phyloP scores from a whole-genome alignment of 2,113 vertebrate genomes.

The Tichodroma muraria region DNA sequence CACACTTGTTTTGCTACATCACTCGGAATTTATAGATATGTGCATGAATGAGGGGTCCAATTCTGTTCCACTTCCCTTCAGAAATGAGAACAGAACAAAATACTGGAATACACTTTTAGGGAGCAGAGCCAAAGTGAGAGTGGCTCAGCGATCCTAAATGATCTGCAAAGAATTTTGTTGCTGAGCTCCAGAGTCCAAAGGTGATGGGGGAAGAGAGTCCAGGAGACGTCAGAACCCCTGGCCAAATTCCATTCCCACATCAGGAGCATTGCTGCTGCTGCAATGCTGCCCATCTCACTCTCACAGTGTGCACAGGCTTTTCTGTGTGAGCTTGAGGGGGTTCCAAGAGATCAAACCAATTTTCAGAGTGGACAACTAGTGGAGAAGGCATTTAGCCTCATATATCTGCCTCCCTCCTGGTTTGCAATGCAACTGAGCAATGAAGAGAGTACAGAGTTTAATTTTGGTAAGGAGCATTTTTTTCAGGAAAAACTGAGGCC shows the following conservation, averaged over 20 bases:
- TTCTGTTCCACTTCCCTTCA: neutral
- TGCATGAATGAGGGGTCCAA: neutral
- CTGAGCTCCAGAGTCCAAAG: neutral
- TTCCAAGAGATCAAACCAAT: neutral
- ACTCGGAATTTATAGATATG: neutral
- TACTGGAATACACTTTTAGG: neutral
- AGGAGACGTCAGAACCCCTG: neutral
- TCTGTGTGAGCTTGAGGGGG: neutral
- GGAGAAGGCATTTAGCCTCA: neutral
- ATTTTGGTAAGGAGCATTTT: neutral
- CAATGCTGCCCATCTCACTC: neutral
- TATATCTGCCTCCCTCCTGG: neutral
- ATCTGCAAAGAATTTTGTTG: neutral
- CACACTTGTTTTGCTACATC: neutral
- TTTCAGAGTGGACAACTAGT: neutral
- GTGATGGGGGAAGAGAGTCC: accelerated
- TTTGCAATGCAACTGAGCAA: neutral
- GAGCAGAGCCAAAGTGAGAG: neutral
- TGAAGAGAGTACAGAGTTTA: neutral
- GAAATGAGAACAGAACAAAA: neutral
- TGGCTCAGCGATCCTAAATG: neutral
- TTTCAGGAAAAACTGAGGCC: neutral
- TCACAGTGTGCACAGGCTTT: neutral
- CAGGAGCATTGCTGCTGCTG: neutral
- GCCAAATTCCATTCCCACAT: neutral